Base-by-base conservation (phyloP, 1,140 invertebrate genomes). In the Pectinophora gossypiella region DNA sequence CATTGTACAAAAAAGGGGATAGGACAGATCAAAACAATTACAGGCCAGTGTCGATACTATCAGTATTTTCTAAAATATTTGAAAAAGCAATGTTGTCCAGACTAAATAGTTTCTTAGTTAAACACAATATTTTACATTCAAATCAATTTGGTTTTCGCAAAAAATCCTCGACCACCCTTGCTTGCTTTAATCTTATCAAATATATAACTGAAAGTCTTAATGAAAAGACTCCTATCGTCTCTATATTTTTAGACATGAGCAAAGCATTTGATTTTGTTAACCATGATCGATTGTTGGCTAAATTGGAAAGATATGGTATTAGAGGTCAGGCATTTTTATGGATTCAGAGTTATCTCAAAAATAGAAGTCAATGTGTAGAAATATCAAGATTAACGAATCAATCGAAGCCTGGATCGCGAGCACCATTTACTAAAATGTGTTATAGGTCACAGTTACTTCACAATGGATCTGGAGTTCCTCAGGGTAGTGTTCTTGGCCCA, bases 181-280 rank as follows among this genome's bases (percentile, higher is more conserved):
- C 71, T 19, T 38, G 61, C 10, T 51, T 54, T 47, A 16, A 56
- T n/a, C 10, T 72, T 19, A 12, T 68, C 35, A 54, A 44, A 4
- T 18, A 49, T 12, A 60, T 64, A 10, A 45, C 59, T 36, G 23
- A 55, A 42, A 27, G 5, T 6, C 16, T 64, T 19, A 61, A 68
- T 48, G 43, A 60, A 12, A 44, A 56, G 22, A 46, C 59, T n/a
- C 42, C 46, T 40, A 52, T 54, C 9, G 18, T 55, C 7, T 52
- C 36, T 10, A 42, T 75, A 18, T 69, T 75, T 50, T 42, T 75
- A 0, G 68, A 80, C 42, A 51, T 80, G 23, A 59, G 50, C 19
- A 71, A 70, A 18, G 73, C 75, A 1, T 80, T 78, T 43, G 72
- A 80, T 38, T 58, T 63, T 27, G 63, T 76, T 13, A 55, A 66